Evolutionary conservation across 2,888 invertebrate genomes (phyloP).

Genomic region (Leucophora obtusa): DNA sequence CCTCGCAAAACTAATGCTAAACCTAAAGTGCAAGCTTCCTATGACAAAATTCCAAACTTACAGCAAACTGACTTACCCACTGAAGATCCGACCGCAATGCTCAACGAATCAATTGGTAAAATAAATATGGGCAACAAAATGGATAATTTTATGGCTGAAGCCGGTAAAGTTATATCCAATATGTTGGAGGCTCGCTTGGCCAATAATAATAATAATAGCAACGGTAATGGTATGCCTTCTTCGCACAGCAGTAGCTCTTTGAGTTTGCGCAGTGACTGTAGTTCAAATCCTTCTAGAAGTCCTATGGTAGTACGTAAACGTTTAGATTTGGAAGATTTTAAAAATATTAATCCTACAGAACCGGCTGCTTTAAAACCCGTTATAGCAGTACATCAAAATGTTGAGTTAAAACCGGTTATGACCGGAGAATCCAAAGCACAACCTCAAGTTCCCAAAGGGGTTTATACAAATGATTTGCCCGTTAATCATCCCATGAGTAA

Average conservation of each 20-base stretch:
- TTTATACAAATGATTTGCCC: constrained; percentile 67
- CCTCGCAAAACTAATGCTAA: constrained; percentile 66
- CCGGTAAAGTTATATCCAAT: constrained; percentile 77
- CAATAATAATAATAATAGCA: constrained; percentile 65
- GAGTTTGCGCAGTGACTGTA: constrained; percentile 72
- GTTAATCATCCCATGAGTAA: constrained; percentile 75
- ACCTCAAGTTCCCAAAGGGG: constrained; percentile 35
- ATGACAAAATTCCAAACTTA: constrained; percentile 49
- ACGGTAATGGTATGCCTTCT: constrained; percentile 61
- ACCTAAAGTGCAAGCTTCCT: constrained; percentile 42
- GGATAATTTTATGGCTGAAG: constrained; percentile 76
- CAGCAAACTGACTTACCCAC: constrained; percentile 54
- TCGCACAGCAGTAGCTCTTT: constrained; percentile 68
- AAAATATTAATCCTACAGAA: constrained; percentile 73
- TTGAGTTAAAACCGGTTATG: constrained; percentile 35
- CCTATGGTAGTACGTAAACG: constrained; percentile 76
- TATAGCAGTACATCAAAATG: constrained; percentile 66
- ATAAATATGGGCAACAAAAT: constrained; percentile 72
- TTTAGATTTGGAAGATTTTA: constrained; percentile 75
- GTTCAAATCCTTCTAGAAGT: constrained; percentile 71
- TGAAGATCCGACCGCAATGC: constrained; percentile 73
- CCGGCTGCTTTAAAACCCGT: constrained; percentile 73
- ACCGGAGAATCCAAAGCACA: constrained; percentile 22
- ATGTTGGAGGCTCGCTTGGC: constrained; percentile 77
- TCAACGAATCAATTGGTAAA: constrained; percentile 75